Evolutionary conservation across 2,797 vertebrate species (phyloP).

Genomic region (Urophycis tenuis): DNA sequence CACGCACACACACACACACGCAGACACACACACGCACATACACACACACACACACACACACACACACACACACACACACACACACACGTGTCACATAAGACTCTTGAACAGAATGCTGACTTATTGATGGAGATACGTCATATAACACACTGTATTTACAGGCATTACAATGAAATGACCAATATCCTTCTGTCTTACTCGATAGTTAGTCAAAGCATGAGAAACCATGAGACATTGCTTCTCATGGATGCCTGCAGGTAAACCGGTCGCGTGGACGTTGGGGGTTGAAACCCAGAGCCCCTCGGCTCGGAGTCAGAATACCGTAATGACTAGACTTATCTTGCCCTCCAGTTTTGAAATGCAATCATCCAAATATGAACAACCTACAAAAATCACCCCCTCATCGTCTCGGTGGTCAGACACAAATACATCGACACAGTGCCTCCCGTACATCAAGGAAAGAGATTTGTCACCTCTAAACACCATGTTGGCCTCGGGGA

Average conservation of each 20-base stretch:
- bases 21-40: too few relatives aligned
- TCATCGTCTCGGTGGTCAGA: neutral
- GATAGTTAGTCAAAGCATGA: neutral
- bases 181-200: neutral
- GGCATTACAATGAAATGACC: neutral
- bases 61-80: too few relatives aligned
- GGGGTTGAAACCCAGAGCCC: too few relatives aligned
- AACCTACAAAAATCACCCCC: neutral
- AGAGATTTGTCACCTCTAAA: constrained; percentile 76
- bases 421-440: neutral
- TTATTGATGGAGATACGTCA: neutral
- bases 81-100: neutral
- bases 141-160: neutral
- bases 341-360: neutral
- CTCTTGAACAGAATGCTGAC: neutral
- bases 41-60: too few relatives aligned
- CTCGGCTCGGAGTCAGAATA: neutral
- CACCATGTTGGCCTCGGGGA: constrained; percentile 86
- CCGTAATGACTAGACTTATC: neutral
- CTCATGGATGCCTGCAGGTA: neutral
- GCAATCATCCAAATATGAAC: neutral
- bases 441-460: neutral
- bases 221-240: neutral
- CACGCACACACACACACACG: too few relatives aligned
- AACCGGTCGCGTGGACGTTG: neutral